phyloP scores from a whole-genome alignment of 2,797 vertebrate genomes.

The Poecilia velifera region DNA sequence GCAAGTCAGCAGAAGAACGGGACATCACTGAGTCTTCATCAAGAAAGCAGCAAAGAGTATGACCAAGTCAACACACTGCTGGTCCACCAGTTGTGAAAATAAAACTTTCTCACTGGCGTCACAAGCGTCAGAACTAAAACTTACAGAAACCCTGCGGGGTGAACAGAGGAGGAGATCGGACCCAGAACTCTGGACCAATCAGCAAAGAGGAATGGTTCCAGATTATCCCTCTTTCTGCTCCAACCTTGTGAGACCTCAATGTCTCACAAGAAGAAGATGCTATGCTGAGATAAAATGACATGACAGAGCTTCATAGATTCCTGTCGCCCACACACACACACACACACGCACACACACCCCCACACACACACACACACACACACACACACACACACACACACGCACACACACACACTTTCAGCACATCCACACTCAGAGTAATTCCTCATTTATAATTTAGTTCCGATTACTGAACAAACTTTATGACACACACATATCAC shows the following conservation, averaged over 20 bases:
- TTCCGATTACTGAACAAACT: slow-evolving; percentile 41
- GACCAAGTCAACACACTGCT: background rate
- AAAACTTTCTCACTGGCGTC: too few species aligned
- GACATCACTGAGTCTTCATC: background rate
- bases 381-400: background rate
- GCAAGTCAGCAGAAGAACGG: background rate
- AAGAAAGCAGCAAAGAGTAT: background rate
- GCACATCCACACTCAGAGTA: slow-evolving; percentile 7
- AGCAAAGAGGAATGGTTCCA: background rate
- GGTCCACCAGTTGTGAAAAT: too few species aligned
- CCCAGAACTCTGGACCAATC: background rate
- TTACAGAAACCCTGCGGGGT: background rate
- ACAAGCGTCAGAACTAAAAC: too few species aligned
- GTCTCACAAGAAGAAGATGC: background rate
- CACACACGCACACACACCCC: background rate
- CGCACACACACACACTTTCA: slow-evolving; percentile 2
- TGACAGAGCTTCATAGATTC: slow-evolving; percentile 26
- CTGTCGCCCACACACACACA: background rate
- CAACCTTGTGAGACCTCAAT: too few species aligned
- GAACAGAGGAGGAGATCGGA: background rate
- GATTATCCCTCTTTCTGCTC: background rate
- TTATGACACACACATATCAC: slow-evolving; percentile 32
- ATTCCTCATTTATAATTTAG: slow-evolving; percentile 29
- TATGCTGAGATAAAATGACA: too few species aligned
- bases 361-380: background rate